Percentiles rank a stretch among this genome's conserved stretches.
Evolutionary conservation across 2,888 invertebrate genomes (phyloP).

Genomic region (Crossocerus cetratus): DNA sequence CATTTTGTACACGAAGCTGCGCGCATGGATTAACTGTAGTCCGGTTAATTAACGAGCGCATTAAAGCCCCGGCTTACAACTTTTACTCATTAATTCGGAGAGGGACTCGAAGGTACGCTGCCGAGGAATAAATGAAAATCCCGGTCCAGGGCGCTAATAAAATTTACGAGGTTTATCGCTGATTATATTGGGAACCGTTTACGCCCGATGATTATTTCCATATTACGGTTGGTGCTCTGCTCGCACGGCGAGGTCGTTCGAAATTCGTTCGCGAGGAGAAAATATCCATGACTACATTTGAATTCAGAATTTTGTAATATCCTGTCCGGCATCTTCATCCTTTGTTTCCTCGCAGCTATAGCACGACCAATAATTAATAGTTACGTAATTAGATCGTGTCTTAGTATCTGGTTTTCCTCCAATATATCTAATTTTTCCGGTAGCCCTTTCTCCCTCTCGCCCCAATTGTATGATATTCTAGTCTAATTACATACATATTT

Average conservation of each 20-base stretch:
- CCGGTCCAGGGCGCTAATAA: background rate
- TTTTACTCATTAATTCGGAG: constrained; percentile 3
- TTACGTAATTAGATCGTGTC: background rate
- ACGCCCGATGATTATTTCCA: background rate
- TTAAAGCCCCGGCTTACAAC: constrained; percentile 16
- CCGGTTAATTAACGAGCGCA: constrained; percentile 18
- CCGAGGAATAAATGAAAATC: background rate
- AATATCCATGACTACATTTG: background rate
- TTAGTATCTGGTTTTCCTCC: background rate
- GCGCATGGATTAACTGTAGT: constrained; percentile 20
- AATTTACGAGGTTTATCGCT: background rate
- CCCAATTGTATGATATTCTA: background rate
- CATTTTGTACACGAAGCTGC: constrained; percentile 1
- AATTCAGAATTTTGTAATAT: background rate
- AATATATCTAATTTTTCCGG: background rate
- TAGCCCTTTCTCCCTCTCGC: background rate
- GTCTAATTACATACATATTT: background rate
- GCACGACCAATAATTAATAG: background rate
- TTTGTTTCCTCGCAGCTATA: background rate
- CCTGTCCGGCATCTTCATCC: background rate
- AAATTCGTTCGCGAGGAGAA: background rate
- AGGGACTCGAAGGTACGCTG: background rate
- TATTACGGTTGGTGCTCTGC: background rate
- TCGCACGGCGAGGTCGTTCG: background rate
- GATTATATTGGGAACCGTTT: background rate